Evolutionary conservation across 2,113 vertebrate species (phyloP), one percentile per base, ranked within the genome.

Genomic region (Spilogale gracilis): DNA sequence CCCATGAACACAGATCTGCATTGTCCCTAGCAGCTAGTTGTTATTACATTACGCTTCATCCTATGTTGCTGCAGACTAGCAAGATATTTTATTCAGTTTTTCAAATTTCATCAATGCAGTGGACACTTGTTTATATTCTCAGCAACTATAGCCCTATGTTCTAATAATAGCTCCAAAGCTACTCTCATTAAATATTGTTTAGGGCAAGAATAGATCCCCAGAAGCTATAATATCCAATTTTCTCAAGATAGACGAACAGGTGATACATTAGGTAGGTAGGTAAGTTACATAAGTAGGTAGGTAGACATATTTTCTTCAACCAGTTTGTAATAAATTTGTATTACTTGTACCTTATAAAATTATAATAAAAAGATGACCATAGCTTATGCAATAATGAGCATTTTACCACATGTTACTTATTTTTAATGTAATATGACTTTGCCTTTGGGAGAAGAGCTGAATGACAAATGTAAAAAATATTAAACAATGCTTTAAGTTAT

Each of bases 301-400:
- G 18, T n/a, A 80, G 21, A 23, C 18, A 60, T 12, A 71, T 79
- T 82, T 90, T 20, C 9, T 91, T 76, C 2, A 86, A 78, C 3
- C 13, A 45, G 43, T 91, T 60, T 78, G 5, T 11, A 93, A 38
- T 85, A n/a, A 45, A 87, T 84, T 91, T 94, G 71, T 73, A 21
- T 81, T 9, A 61, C 23, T 93, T 91, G 8, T 3, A 85, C 79
- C 23, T 83, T 56, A 74, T 67, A 89, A 95, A 76, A 60, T 56
- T 93, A 12, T 83, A 81, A 52, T 80, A 63, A 79, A 13, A 91
- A 82, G 30, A 80, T 95, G 52, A 56, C 27, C 71, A 48, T 60
- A 38, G 74, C 20, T 83, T 91, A 94, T 61, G 20, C 9, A 93
- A 85, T 74, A 91, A 93, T 65, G 20, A 94, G 45, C 96, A 95